Evolutionary conservation across 2,888 invertebrate genomes (phyloP).

Genomic region (Mellilla xanthometata): DNA sequence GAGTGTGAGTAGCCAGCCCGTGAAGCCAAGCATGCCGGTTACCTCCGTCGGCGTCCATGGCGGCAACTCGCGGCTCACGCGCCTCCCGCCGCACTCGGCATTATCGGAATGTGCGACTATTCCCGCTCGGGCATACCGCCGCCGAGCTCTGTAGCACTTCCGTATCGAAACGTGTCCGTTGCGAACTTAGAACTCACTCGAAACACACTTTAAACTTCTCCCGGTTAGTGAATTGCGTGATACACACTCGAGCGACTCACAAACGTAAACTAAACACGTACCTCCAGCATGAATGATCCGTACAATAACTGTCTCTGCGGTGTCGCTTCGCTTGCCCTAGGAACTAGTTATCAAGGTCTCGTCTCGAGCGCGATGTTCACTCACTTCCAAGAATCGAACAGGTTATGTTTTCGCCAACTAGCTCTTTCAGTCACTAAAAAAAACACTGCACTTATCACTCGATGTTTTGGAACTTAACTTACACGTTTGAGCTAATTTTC

Average conservation of each 20-base stretch:
- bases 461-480: slow-evolving; percentile 11
- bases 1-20: slow-evolving; percentile 40
- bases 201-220: slow-evolving; percentile 57
- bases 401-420: slow-evolving; percentile 61
- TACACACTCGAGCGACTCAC: slow-evolving; percentile 63
- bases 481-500: slow-evolving; percentile 9
- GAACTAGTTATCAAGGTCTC: slow-evolving; percentile 83
- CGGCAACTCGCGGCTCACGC: slow-evolving; percentile 62
- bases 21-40: slow-evolving; percentile 64
- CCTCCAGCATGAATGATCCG: slow-evolving; percentile 82
- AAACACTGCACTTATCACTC: slow-evolving; percentile 15
- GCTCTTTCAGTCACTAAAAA: slow-evolving; percentile 39
- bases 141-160: slow-evolving; percentile 55
- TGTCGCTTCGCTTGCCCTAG: slow-evolving; percentile 75
- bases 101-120: slow-evolving; percentile 65
- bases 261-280: slow-evolving; percentile 77
- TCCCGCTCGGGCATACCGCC: slow-evolving; percentile 64
- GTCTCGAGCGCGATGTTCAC: slow-evolving; percentile 69
- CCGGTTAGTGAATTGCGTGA: slow-evolving; percentile 35
- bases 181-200: slow-evolving; percentile 58
- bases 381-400: slow-evolving; percentile 75
- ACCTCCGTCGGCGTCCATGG: slow-evolving; percentile 79
- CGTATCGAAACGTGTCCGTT: slow-evolving; percentile 49
- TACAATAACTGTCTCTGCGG: slow-evolving; percentile 70
- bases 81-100: slow-evolving; percentile 63